These are phyloP conservation scores for Tenthredo distinguenda DNA, from an alignment of 2,888 invertebrate species.

Conservation along the genomic window DNA sequence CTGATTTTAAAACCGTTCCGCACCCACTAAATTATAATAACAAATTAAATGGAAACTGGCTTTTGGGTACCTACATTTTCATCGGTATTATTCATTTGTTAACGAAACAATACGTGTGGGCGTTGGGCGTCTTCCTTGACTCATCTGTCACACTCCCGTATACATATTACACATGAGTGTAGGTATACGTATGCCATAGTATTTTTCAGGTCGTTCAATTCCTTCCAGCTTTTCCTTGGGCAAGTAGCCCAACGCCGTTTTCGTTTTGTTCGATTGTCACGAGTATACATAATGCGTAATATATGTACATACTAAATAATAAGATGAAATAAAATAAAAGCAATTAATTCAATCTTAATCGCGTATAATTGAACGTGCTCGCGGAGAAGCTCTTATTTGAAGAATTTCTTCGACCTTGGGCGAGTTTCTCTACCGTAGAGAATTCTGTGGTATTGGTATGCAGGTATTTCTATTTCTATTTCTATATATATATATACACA, in stretches of 20 bases:
- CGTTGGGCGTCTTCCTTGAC: slow-evolving; percentile 28
- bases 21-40: slow-evolving; percentile 67
- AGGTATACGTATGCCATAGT: neutral
- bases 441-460: neutral
- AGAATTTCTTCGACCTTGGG: slow-evolving; percentile 31
- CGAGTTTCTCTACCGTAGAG: slow-evolving; percentile 14
- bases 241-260: slow-evolving; percentile 4
- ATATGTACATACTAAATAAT: neutral
- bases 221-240: slow-evolving; percentile 15
- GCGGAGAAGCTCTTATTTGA: neutral
- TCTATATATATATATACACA: neutral
- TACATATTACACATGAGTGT: neutral
- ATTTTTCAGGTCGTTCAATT: slow-evolving; percentile 43
- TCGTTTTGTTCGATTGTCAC: slow-evolving; percentile 8
- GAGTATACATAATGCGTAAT: neutral
- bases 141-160: slow-evolving; percentile 22
- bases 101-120: slow-evolving; percentile 37
- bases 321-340: neutral
- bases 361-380: neutral
- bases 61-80: slow-evolving; percentile 29
- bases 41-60: slow-evolving; percentile 58
- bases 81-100: slow-evolving; percentile 45
- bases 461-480: neutral
- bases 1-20: slow-evolving; percentile 56
- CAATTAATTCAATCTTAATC: neutral